phyloP scores from a whole-genome alignment of 2,797 vertebrate species.

The Holocentrus rufus region DNA sequence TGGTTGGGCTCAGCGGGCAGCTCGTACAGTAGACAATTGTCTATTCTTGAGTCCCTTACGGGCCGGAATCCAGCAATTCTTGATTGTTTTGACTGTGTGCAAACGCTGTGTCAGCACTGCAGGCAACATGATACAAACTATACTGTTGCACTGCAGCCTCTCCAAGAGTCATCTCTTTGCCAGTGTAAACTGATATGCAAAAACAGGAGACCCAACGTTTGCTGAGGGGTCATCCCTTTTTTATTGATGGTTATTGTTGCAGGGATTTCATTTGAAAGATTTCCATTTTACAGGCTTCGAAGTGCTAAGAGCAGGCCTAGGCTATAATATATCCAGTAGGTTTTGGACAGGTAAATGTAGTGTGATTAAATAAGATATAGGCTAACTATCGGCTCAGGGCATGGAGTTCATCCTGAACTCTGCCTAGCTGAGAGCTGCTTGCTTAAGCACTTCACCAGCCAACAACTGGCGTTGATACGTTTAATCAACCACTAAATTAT shows the following conservation, averaged over 20 bases:
- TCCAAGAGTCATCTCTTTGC: conserved; percentile 36
- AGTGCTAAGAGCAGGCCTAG: not conserved
- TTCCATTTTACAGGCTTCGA: not conserved
- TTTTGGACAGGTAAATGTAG: conserved; percentile 3
- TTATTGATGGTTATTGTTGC: not conserved
- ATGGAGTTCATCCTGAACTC: conserved; percentile 62
- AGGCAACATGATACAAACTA: conserved; percentile 52
- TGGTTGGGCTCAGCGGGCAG: conserved; percentile 8
- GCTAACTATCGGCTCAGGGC: conserved; percentile 36
- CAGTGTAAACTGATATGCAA: conserved; percentile 47
- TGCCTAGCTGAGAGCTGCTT: conserved; percentile 28
- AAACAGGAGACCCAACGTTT: conserved; percentile 44
- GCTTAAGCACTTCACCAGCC: conserved; percentile 63
- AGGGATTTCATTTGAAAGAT: conserved; percentile 7
- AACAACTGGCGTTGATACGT: conserved; percentile 64
- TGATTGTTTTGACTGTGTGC: conserved; percentile 73
- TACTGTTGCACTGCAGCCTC: conserved; percentile 26
- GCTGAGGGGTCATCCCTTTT: not conserved
- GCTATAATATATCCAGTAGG: not conserved
- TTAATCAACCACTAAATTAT: conserved; percentile 75
- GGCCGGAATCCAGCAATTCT: conserved; percentile 70
- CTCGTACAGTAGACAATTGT: conserved; percentile 56
- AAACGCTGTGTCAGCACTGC: conserved; percentile 62
- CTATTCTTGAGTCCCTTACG: conserved; percentile 46
- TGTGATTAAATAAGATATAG: conserved; percentile 34